Base-by-base conservation (phyloP, 2,113 vertebrate genomes). In the Stercorarius parasiticus region DNA sequence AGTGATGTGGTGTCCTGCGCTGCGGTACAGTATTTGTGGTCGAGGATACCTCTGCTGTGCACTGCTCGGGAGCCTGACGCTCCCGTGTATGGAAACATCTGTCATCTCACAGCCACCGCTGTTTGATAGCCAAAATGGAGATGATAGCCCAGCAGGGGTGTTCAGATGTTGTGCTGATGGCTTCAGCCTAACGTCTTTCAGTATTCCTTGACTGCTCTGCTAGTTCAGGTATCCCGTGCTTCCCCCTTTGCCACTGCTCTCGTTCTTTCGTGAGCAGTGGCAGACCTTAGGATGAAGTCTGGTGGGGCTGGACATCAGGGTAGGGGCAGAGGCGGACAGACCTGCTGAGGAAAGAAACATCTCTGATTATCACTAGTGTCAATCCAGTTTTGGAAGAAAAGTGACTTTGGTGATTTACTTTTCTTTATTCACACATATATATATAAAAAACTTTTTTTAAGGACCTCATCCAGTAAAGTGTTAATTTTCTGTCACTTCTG, bases 191-290 rank as follows among this genome's bases (percentile, higher is more conserved):
- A 38, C 15, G 30, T n/a, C 59, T 85, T 47, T 56, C 32, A 43
- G 40, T 23, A 30, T 93, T 79, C 49, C 32, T 67, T 2, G 5
- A n/a, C 20, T 52, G 34, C 66, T 49, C 42, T 5, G 7, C 23
- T 77, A 14, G 13, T 43, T 82, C 34, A 56, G 29, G 20, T 52
- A 34, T 50, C 23, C 15, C 0, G 2, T 66, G 38, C 43, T 73
- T 93, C 22, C 22, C 11, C 0, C 22, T 86, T 81, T 1, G 1
- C 47, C 7, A 9, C 19, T 0, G 7, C 30, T 42, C 23, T 26
- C 1, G 2, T 11, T 52, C 53, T 76, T 38, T 21, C 0, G 1
- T 30, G 55, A 26, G 55, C 19, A 15, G 32, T 11, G 45, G 45
- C 8, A 6, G 52, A 67, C 21, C 34, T 67, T 17, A 10, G 59